Evolutionary conservation across 2,797 vertebrate genomes (phyloP).

Genomic region (Lepus townsendii): DNA sequence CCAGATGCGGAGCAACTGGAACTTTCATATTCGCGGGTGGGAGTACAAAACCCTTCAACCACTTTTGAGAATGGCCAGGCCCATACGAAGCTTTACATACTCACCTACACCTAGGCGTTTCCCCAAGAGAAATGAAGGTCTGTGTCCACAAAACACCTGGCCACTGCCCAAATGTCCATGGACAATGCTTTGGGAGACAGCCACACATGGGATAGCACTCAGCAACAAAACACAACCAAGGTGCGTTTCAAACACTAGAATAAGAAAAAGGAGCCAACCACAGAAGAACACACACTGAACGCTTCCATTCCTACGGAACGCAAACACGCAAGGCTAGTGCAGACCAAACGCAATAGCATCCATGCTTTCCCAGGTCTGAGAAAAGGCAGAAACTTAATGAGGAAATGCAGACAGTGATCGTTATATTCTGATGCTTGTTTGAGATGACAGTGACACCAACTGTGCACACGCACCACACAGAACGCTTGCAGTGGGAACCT

Average conservation of each 20-base stretch:
- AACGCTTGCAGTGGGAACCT: too few species aligned
- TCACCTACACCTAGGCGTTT: neutral
- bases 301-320: neutral
- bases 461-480: too few species aligned
- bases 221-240: neutral
- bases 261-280: conserved; percentile 1
- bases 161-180: neutral
- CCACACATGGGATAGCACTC: neutral
- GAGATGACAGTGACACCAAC: neutral
- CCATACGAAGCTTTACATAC: conserved; percentile 13
- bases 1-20: neutral
- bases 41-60: neutral
- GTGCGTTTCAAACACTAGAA: neutral
- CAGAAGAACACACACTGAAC: neutral
- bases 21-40: neutral
- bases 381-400: neutral
- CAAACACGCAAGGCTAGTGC: neutral
- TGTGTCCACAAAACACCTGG: conserved; percentile 1
- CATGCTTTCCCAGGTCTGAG: neutral
- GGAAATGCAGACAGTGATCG: neutral
- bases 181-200: neutral
- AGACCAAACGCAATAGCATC: neutral
- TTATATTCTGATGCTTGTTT: neutral
- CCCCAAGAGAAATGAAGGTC: conserved; percentile 40
- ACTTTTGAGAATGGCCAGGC: neutral